Percentiles rank a stretch among this genome's conserved stretches.
Evolutionary conservation across 2,888 invertebrate genomes (phyloP).

Genomic region (Temnothorax rugatulus): DNA sequence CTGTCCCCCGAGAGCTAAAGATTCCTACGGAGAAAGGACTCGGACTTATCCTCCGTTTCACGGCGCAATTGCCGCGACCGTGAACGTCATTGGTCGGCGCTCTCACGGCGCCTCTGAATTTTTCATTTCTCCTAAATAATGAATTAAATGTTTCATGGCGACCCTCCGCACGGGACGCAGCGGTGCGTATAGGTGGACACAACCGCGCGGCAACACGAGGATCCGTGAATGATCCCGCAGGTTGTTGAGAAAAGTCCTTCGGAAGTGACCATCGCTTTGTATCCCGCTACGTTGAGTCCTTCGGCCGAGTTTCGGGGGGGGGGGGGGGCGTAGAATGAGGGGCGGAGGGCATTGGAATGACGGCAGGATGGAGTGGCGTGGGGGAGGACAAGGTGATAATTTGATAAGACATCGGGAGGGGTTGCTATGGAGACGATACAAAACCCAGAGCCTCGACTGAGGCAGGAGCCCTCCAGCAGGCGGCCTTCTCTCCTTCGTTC

Average conservation of each 20-base stretch:
- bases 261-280: conserved; percentile 83
- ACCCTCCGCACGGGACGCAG: conserved; percentile 65
- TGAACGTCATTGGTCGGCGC: conserved; percentile 67
- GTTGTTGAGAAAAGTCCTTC: conserved; percentile 80
- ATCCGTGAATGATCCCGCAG: conserved; percentile 75
- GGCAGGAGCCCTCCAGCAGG: conserved; percentile 60
- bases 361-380: conserved; percentile 70
- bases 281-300: conserved; percentile 78
- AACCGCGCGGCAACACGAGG: conserved; percentile 60
- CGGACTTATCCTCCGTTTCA: conserved; percentile 49
- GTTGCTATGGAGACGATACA: conserved; percentile 85
- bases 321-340: conserved; percentile 56
- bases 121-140: conserved; percentile 85
- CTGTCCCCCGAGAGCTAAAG: conserved; percentile 13
- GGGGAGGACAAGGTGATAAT: conserved; percentile 85
- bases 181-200: conserved; percentile 68
- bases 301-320: conserved; percentile 58
- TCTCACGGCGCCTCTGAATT: conserved; percentile 76
- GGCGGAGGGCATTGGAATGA: conserved; percentile 68
- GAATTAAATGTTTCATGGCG: conserved; percentile 85
- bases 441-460: conserved; percentile 78
- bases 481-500: conserved; percentile 63
- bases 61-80: conserved; percentile 53
- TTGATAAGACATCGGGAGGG: conserved; percentile 86
- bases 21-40: conserved; percentile 17